Conservation (phyloP, 1,140 invertebrate species). For the Drosophila quadrilineata region DNA sequence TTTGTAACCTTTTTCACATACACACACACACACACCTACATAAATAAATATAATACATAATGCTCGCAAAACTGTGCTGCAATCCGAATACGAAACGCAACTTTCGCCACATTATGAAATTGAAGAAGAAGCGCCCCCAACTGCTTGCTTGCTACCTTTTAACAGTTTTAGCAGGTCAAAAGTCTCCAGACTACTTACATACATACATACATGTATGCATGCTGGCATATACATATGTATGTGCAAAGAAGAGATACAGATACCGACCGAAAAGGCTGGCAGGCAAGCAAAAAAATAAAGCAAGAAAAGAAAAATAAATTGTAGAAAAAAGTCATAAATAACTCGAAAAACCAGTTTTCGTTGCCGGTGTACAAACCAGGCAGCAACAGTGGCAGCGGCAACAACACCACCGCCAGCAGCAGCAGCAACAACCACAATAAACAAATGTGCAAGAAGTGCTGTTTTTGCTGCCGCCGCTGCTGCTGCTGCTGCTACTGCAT, state of each 20-base stretch:
- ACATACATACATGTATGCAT: not conserved
- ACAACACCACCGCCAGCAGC: conserved; percentile 14
- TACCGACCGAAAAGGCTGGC: conserved; percentile 47
- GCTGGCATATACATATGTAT: not conserved
- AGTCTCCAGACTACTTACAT: conserved; percentile 36
- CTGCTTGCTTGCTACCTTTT: conserved; percentile 16
- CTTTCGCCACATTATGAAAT: conserved; percentile 78
- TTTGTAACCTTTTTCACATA: not conserved
- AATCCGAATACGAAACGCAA: conserved; percentile 47
- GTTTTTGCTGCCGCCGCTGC: conserved; percentile 4
- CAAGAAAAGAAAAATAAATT: conserved; percentile 75
- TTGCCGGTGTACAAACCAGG: conserved; percentile 73
- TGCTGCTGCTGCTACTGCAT: not conserved
- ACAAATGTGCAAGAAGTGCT: conserved; percentile 67
- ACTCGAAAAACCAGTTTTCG: conserved; percentile 78
- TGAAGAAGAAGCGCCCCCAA: conserved; percentile 42
- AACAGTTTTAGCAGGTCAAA: conserved; percentile 66
- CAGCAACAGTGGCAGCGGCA: conserved; percentile 28
- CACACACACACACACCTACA: too few species aligned
- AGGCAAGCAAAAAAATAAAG: too few species aligned
- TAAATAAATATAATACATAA: too few species aligned
- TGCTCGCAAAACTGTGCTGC: conserved; percentile 42
- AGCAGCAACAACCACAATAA: conserved; percentile 49
- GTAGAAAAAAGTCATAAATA: conserved; percentile 74
- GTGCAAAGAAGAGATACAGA: conserved; percentile 44